Base-by-base conservation (phyloP, 2,888 invertebrate species). In the Caenorhabditis wallacei region DNA sequence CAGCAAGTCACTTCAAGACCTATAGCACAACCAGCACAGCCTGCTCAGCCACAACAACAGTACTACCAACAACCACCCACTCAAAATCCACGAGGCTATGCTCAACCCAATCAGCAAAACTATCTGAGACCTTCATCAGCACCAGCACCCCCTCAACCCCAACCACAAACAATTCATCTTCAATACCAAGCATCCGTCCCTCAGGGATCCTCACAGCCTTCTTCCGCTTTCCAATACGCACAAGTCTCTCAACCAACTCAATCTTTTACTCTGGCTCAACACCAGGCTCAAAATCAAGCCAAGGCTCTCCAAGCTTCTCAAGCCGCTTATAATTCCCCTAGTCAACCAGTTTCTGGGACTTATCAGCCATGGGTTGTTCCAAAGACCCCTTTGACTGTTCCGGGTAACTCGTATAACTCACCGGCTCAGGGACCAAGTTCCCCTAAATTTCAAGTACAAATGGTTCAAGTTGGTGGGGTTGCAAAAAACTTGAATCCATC, bases 281-380 rank as follows among this genome's bases (percentile, higher is more conserved):
- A 57, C 22, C 76, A 76, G 35, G 61, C 76, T 35, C 76, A 76
- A 22, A 76, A 76, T 30, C 18, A 24, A 11, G 68, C 59, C 8
- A 76, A 76, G 22, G 68, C 69, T 16, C 3, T 53, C 1, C 76
- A 76, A 30, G 68, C 68, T 13, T 68, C 76, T 18, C 56, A 68
- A 7, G 75, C 66, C 4, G 76, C 68, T 7, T 76, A 76, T 20
- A 76, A 69, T n/a, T n/a, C 35, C 16, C 68, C 76, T 1, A 76
- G 76, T 54, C 76, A 76, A 22, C 76, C 76, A 16, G 53, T 3
- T 11, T 30, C 68, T 0, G 68, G 76, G 0, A 18, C 68, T 1
- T 76, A 76, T 22, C 11, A 26, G n/a, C 68, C 68, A 13, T 76
- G 76, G 76, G 0, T 24, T 16, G 56, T 37, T 5, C 64, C 74